These are phyloP conservation scores for Thalassaphorura encarpata DNA, from an alignment of 1,140 invertebrate species.

Conservation along the genomic window DNA sequence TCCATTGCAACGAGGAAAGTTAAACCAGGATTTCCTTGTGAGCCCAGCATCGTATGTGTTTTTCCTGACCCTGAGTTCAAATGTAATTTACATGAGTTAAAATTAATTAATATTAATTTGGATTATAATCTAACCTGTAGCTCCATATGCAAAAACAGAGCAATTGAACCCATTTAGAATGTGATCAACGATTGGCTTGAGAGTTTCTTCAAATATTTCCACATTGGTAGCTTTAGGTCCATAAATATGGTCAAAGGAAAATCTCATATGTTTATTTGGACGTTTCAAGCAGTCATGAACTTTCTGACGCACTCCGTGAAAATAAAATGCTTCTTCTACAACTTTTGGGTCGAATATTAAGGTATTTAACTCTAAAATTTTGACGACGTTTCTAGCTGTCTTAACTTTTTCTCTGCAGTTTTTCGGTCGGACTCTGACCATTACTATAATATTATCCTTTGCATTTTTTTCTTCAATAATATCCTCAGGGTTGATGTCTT, in stretches of 20 bases:
- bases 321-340: slow-evolving; percentile 62
- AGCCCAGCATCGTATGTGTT: slow-evolving; percentile 95
- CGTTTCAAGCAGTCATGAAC: slow-evolving; percentile 56
- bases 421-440: slow-evolving; percentile 63
- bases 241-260: slow-evolving; percentile 80
- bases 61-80: no score
- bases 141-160: slow-evolving; percentile 77
- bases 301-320: slow-evolving; percentile 60
- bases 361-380: slow-evolving; percentile 51
- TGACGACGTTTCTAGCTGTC: slow-evolving; percentile 2
- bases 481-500: no score
- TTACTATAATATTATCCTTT: slow-evolving; percentile 52
- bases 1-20: slow-evolving; percentile 84
- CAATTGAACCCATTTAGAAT: slow-evolving; percentile 82
- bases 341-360: slow-evolving; percentile 85
- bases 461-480: no score
- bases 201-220: slow-evolving; percentile 68
- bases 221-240: slow-evolving; percentile 51
- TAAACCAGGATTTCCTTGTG: slow-evolving; percentile 71
- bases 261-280: slow-evolving; percentile 73
- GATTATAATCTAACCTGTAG: no score
- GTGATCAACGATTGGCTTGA: slow-evolving; percentile 57
- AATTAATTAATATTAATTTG: no score
- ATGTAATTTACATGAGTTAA: no score
- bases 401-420: slow-evolving; percentile 50